Conservation (phyloP, 2,888 invertebrate species). For the Venusia cambrica region DNA sequence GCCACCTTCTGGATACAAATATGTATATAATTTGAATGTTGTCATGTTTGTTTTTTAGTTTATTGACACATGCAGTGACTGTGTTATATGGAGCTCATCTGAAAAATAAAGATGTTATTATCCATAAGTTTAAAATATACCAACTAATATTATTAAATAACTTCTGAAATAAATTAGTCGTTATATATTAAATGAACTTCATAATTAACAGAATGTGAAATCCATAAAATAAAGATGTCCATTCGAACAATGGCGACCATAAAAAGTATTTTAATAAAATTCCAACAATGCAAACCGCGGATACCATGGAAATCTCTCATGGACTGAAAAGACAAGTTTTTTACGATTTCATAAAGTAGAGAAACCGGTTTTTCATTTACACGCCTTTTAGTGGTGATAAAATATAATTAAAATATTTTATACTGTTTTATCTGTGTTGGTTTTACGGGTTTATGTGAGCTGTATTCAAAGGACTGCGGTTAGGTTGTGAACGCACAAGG, state of each 20-base stretch:
- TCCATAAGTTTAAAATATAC: no score
- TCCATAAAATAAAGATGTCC: conserved; percentile 18
- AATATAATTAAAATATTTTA: conserved; percentile 82
- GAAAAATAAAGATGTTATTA: no score
- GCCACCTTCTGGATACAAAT: no score
- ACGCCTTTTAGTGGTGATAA: conserved; percentile 76
- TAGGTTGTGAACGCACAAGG: conserved; percentile 42
- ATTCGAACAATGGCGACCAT: conserved; percentile 17
- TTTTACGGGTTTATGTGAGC: conserved; percentile 60
- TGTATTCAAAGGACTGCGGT: conserved; percentile 51
- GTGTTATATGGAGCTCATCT: no score
- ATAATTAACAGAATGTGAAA: conserved; percentile 22
- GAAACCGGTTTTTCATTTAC: conserved; percentile 80
- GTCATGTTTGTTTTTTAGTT: no score
- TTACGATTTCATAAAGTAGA: conserved; percentile 76
- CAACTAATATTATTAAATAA: no score
- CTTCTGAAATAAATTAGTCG: no score
- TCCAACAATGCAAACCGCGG: conserved; percentile 70
- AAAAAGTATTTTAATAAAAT: conserved; percentile 53
- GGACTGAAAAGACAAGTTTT: conserved; percentile 68
- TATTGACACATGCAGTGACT: no score
- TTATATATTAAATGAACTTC: conserved; percentile 1
- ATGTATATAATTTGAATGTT: no score
- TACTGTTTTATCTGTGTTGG: conserved; percentile 65
- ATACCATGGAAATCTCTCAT: conserved; percentile 34